These are phyloP conservation scores for Torymus aiolomorphi DNA, from an alignment of 2,888 invertebrate species.

Conservation along the genomic window DNA sequence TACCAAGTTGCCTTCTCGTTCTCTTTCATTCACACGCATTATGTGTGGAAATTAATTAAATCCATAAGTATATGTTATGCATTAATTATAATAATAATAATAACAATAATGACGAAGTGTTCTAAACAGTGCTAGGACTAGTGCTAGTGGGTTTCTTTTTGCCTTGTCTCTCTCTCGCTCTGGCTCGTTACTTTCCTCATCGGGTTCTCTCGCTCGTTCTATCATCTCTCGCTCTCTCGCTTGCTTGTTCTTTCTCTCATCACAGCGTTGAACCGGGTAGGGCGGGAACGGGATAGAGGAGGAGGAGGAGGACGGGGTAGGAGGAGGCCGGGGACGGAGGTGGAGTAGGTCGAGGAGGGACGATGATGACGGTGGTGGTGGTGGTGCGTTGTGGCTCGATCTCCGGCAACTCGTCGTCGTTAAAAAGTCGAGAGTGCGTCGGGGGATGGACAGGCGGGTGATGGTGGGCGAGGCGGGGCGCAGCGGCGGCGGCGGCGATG, in stretches of 20 bases:
- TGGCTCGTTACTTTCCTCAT: not conserved
- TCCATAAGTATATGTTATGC: conserved; percentile 56
- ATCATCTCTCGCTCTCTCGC: conserved; percentile 22
- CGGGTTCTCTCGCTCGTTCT: not conserved
- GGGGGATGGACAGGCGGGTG: conserved; percentile 23
- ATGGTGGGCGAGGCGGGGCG: conserved; percentile 40
- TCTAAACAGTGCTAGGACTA: conserved; percentile 76
- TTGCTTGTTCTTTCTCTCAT: conserved; percentile 42
- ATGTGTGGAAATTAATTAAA: conserved; percentile 49
- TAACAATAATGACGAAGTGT: conserved; percentile 75
- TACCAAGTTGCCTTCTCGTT: not conserved
- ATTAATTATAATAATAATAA: conserved; percentile 69
- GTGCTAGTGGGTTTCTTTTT: conserved; percentile 70
- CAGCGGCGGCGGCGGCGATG: not conserved
- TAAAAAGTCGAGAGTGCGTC: conserved; percentile 12
- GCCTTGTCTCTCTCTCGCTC: conserved; percentile 38
- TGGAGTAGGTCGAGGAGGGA: not conserved
- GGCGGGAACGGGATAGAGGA: not conserved
- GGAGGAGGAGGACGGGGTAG: not conserved
- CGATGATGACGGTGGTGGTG: not conserved
- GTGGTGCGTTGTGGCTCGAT: conserved; percentile 12
- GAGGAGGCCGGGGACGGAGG: not conserved
- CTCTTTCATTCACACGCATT: conserved; percentile 1
- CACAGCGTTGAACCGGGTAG: conserved; percentile 21
- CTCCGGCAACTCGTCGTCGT: conserved; percentile 33